Evolutionary conservation across 2,888 invertebrate species (phyloP), one percentile per base, ranked within the genome.

Genomic region (Hoplodrina ambigua): DNA sequence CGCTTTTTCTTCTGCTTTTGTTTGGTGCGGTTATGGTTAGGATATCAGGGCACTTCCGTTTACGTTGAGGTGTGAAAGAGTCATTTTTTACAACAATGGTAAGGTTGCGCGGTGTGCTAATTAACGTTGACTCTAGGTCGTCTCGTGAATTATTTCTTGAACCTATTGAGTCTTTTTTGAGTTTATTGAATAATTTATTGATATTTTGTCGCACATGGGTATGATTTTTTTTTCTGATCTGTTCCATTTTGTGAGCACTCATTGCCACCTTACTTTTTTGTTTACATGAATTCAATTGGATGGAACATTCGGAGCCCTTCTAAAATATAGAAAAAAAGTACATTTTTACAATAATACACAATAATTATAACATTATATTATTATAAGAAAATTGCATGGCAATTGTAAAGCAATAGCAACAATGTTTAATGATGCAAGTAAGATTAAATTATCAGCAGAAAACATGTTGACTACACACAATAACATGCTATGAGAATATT

Each of bases 261-360:
- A 87, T 78, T 59, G 82, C 59, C 0, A 60, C 54, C 53, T 73
- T 84, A 78, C 83, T 81, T 72, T 81, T 87, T 2, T 73, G 71
- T 52, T 80, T 83, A 53, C 79, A 83, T 17, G 70, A 59, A 33
- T 58, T 78, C 15, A 69, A 53, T 57, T 73, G 72, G 4, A 77
- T 5, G 0, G 85, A 84, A 30, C 81, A 78, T n/a, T 83, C 80
- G 13, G 86, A 82, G 59, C 64, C 82, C 64, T 63, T 85, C 91
- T 91, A 82, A 41, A 88, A 89, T 49, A 33, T 2, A 44, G 6
- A 58, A 44, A 57, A 3, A 30, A 60, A 79, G 8, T 83, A 87
- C 54, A 30, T 33, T 15, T 46, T 65, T 59, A 2, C 17, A 41
- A n/a, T 54, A 53, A 19, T 15, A 33, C 3, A 55, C 6, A 46